Evolutionary conservation across 2,797 vertebrate species (phyloP), one percentile per base, ranked within the genome.

Genomic region (Poeciliopsis turneri): DNA sequence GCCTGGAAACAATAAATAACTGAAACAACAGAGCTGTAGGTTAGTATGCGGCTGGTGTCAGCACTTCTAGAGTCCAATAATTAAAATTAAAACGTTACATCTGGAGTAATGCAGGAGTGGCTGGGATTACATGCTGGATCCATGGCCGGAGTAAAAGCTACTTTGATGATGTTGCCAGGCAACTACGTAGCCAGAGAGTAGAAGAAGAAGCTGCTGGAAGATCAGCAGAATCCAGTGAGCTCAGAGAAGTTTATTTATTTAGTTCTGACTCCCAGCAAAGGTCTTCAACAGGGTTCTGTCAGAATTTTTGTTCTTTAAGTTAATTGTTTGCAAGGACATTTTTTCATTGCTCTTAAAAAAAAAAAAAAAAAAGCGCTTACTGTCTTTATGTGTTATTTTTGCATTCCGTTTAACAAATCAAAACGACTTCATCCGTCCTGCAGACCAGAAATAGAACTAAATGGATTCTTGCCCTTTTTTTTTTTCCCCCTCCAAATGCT

Each of bases 61-160:
- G 73, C 30, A 72, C 66, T 68, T 82, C 12, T 72, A 75, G 72
- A 55, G 68, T 36, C 75, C 59, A 55, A 55, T 78, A 75, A 80
- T 80, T 80, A 75, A 75, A 75, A 80, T 80, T 75, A 75, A 75
- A 70, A 59, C 74, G 30, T 71, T 59, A 70, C 55, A 71, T 80
- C 51, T 49, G 7, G 41, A 59, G 30, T 75, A 75, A 78, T 41
- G 45, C 76, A 77, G 51, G 46, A 43, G 49, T 18, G 0, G 30
- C 72, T 53, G 71, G 66, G 66, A 70, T 78, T 75, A 55, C n/a
- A 49, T 51, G 15, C 47, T 68, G 69, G 46, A 66, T 49, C 66
- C 20, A 5, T 2, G 61, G 20, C 28, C 20, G 12, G 28, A 71
- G 76, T 49, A 25, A 28, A 6, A 72, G 73, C 64, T 43, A 49